Conservation (phyloP, 2,888 invertebrate species). For the Leptopilina drosophilae region DNA sequence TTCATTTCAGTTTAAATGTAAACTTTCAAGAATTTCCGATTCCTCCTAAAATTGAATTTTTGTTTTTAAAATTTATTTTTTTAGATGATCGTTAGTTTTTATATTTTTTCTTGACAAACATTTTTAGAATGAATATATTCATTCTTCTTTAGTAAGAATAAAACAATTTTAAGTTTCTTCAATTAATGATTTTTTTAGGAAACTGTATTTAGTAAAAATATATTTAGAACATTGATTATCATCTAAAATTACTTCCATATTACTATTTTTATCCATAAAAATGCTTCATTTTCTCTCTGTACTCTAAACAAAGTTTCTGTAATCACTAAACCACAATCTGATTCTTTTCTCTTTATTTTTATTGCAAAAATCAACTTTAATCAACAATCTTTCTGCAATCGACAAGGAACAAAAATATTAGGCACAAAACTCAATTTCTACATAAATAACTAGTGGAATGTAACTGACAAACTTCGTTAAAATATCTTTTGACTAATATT, state of each 20-base stretch:
- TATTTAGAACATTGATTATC: too few relatives aligned
- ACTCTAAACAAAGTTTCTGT: not conserved
- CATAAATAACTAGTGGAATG: constrained; percentile 4
- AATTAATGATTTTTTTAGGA: too few relatives aligned
- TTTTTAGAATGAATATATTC: not conserved
- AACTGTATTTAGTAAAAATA: too few relatives aligned
- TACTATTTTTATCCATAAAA: not conserved
- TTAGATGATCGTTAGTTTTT: not conserved
- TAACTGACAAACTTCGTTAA: constrained; percentile 20
- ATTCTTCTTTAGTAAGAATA: too few relatives aligned
- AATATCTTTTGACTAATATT: constrained; percentile 7
- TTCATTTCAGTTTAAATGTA: too few relatives aligned
- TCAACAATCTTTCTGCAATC: not conserved
- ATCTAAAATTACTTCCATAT: too few relatives aligned
- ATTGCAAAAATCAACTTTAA: not conserved
- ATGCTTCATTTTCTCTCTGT: not conserved
- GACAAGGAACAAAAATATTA: constrained; percentile 12
- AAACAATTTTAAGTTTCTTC: too few relatives aligned
- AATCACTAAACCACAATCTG: constrained; percentile 5
- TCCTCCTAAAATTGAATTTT: not conserved
- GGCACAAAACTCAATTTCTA: constrained; percentile 21
- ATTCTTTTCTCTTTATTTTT: constrained; percentile 18
- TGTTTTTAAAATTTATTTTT: not conserved
- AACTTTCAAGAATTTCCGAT: not conserved
- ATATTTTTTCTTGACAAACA: not conserved